Evolutionary conservation across 2,113 vertebrate species (phyloP), one percentile per base, ranked within the genome.

Genomic region (Danionella cerebrum): DNA sequence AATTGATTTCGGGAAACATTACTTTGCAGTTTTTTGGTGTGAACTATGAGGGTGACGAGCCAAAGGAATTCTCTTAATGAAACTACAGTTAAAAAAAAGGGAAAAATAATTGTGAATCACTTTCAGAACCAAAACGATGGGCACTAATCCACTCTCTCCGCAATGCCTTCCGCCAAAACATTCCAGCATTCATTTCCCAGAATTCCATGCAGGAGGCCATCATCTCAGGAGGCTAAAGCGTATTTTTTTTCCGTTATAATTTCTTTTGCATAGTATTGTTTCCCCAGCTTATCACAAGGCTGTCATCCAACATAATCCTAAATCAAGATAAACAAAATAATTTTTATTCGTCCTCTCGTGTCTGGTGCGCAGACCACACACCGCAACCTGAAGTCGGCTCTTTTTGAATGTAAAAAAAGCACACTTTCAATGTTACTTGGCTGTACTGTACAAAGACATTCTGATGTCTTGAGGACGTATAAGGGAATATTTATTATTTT

Each of bases 201-300:
- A 70, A 24, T 42, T 66, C 65, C 78, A 77, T 82, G 78, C 83
- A 79, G 79, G 82, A 84, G 13, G 70, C 50, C 87, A 83, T 80
- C 88, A 87, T 86, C 93, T 96, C 92, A 92, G 91, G 92, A 92
- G 90, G 87, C 84, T 80, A 79, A 87, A 85, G 85, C 89, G 89
- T 90, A 90, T 85, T 11, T 19, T 2, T 3, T 11, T 18, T 16
- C 0, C 6, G 9, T 52, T 18, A 77, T 67, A 38, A 58, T 58
- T n/a, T n/a, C n/a, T n/a, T n/a, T n/a, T n/a, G n/a, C n/a, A 33
- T 44, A 13, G 50, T 39, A 81, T 89, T 83, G 81, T 63, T 48
- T 86, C 78, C 86, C 90, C 83, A 84, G 76, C 83, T 86, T 88
- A 85, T 77, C 79, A 47, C 71, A 73, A 69, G 79, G 66, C 65